Evolutionary conservation across 2,888 invertebrate species (phyloP).

Genomic region (Acanthosepion esculentum): DNA sequence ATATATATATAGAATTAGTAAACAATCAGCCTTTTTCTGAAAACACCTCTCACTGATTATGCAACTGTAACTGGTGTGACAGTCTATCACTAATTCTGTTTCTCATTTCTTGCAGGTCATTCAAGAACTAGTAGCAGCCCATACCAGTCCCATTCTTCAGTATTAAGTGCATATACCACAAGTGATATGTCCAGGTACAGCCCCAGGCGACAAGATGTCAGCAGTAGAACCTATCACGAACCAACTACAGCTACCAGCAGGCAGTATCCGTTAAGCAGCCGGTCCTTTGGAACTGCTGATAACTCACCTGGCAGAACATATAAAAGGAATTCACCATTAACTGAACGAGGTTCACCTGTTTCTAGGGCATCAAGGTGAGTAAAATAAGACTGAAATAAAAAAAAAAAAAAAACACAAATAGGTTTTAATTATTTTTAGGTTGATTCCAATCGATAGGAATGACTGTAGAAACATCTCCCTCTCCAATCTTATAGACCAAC

Average conservation of each 20-base stretch:
- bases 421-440: no score
- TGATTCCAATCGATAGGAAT: no score
- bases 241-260: not conserved
- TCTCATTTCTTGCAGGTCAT: conserved; percentile 35
- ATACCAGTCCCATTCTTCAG: not conserved
- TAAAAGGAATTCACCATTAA: not conserved
- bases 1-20: no score
- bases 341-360: conserved; percentile 35
- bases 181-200: conserved; percentile 41
- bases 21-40: no score
- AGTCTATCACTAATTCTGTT: not conserved
- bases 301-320: not conserved
- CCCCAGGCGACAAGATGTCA: conserved; percentile 35
- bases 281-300: conserved; percentile 18
- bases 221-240: not conserved
- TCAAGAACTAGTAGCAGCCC: conserved; percentile 42
- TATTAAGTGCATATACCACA: not conserved
- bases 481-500: no score
- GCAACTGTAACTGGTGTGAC: no score
- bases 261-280: not conserved
- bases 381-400: no score
- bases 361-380: conserved; percentile 43
- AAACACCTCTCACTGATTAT: no score
- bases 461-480: no score
- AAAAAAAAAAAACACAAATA: no score